Evolutionary conservation across 2,113 vertebrate species (phyloP).

Genomic region (Megaceryle maxima): DNA sequence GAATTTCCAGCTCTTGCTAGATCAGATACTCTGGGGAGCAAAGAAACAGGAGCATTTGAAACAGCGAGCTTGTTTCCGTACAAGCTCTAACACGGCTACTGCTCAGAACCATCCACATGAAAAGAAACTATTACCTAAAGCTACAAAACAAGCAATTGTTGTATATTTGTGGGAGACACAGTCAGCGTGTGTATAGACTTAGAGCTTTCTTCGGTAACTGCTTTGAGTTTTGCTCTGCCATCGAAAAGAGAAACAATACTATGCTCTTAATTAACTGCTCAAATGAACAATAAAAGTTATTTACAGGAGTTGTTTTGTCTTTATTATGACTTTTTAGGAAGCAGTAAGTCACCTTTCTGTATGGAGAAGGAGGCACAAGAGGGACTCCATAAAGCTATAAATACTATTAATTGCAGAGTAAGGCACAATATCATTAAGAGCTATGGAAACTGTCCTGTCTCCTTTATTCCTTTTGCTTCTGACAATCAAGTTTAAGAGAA

Average conservation of each 20-base stretch:
- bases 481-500: conserved; percentile 9
- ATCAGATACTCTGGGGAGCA: neutral
- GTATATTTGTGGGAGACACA: neutral
- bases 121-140: neutral
- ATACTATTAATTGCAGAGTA: conserved; percentile 24
- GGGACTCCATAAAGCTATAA: neutral
- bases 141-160: neutral
- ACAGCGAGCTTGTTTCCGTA: neutral
- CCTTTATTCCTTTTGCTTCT: neutral
- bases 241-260: neutral
- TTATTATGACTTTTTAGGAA: conserved; percentile 16
- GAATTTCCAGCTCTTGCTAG: neutral
- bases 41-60: neutral
- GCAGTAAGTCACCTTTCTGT: neutral
- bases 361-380: neutral
- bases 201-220: neutral
- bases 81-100: neutral
- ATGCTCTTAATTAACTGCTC: neutral
- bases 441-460: neutral
- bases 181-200: neutral
- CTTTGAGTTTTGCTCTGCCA: neutral
- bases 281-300: neutral
- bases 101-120: neutral
- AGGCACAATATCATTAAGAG: neutral
- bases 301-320: neutral